These are phyloP conservation scores for Pantherophis alleghaniensis DNA, from an alignment of 2,797 vertebrate genomes.

Conservation along the genomic window DNA sequence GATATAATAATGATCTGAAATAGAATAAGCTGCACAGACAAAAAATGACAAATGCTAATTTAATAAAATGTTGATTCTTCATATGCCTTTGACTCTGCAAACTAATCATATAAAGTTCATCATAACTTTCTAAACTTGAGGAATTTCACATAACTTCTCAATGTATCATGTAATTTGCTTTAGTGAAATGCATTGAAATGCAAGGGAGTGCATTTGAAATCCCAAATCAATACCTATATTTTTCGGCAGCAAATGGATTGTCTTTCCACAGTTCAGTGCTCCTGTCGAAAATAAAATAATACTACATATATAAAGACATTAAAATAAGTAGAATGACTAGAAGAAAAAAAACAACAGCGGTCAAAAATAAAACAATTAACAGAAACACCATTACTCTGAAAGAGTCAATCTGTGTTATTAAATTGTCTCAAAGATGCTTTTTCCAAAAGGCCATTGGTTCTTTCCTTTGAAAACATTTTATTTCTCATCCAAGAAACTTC, in stretches of 20 bases:
- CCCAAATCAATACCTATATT: slow-evolving; percentile 3
- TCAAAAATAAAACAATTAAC: not conserved
- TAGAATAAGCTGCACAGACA: slow-evolving; percentile 2
- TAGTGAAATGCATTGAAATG: slow-evolving; percentile 1
- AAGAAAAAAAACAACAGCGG: not conserved
- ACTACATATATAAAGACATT: not conserved
- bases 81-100: slow-evolving; percentile 19
- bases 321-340: not conserved
- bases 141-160: not conserved
- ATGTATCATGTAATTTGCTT: not conserved
- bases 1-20: slow-evolving; percentile 22
- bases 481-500: not conserved
- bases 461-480: not conserved
- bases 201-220: not conserved
- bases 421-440: not conserved
- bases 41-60: slow-evolving; percentile 28
- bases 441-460: not conserved
- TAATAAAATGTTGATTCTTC: slow-evolving; percentile 23
- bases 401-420: not conserved
- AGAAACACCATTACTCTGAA: not conserved
- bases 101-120: slow-evolving; percentile 31
- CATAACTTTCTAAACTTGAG: not conserved
- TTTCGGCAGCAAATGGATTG: not conserved
- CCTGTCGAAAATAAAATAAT: not conserved
- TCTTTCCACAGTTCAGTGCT: slow-evolving; percentile 1